These are phyloP conservation scores for Acipenser oxyrinchus DNA, from an alignment of 2,797 vertebrate species.

Conservation along the genomic window DNA sequence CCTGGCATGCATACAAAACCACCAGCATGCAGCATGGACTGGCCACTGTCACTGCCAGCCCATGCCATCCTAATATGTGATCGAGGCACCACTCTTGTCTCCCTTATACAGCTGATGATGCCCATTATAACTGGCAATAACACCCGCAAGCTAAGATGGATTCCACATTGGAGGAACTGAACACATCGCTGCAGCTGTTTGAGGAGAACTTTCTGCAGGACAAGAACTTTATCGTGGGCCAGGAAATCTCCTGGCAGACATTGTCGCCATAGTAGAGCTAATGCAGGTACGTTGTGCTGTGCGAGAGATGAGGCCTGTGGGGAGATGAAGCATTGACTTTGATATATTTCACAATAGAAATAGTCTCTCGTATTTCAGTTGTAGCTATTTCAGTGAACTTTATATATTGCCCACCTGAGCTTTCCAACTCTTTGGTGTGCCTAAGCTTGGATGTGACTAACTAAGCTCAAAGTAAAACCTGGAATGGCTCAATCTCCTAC, in stretches of 20 bases:
- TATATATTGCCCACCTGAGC: no score
- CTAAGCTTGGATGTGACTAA: no score
- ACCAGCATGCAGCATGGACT: not conserved
- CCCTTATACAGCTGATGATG: constrained; percentile 23
- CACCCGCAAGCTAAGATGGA: constrained; percentile 59
- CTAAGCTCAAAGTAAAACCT: no score
- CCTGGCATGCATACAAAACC: no score
- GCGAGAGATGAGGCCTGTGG: not conserved
- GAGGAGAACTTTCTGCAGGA: constrained; percentile 78
- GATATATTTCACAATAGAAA: no score
- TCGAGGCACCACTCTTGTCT: not conserved
- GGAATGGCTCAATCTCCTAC: no score
- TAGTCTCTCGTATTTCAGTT: no score
- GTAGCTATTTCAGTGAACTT: no score
- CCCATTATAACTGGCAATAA: constrained; percentile 32
- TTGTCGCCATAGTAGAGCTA: constrained; percentile 75
- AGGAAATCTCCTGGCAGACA: constrained; percentile 74
- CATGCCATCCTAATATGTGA: not conserved
- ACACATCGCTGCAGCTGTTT: constrained; percentile 49
- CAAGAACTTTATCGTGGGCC: constrained; percentile 64
- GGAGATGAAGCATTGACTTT: not conserved
- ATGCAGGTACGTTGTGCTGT: constrained; percentile 64
- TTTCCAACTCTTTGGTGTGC: no score
- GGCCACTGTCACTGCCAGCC: not conserved
- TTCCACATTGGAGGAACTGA: constrained; percentile 47